Conservation (phyloP, 2,113 vertebrate genomes). For the Podarcis cretensis region DNA sequence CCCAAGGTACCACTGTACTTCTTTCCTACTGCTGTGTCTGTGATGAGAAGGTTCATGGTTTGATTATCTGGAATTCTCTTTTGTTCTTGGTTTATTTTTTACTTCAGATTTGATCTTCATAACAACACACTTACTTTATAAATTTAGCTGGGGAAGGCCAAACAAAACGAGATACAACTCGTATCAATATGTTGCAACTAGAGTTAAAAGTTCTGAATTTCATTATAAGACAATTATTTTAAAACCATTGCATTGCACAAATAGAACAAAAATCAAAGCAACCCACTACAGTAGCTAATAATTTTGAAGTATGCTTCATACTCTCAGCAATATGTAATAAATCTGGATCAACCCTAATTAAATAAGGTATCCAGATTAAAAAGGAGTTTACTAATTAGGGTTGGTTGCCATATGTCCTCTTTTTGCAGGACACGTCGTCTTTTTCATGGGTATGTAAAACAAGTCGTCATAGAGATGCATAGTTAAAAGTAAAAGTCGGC, state of each 20-base stretch:
- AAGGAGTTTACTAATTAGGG: neutral
- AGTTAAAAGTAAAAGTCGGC: too few species aligned
- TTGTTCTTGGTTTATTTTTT: neutral
- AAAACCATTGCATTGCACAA: neutral
- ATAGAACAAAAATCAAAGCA: neutral
- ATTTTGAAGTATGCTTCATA: neutral
- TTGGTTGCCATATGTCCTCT: too few species aligned
- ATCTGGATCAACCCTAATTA: neutral
- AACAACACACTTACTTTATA: neutral
- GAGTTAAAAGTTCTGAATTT: neutral
- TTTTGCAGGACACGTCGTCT: too few species aligned
- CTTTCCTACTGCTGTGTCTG: neutral
- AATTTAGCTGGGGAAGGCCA: neutral
- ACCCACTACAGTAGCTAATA: neutral
- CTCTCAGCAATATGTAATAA: neutral
- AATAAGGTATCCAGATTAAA: neutral
- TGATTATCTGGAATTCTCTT: neutral
- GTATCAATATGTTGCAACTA: neutral
- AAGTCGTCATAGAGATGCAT: too few species aligned
- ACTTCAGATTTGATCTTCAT: neutral
- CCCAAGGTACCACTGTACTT: neutral
- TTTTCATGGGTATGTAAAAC: too few species aligned
- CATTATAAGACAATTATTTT: neutral
- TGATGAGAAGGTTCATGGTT: neutral
- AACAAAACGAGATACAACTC: neutral